phyloP scores from a whole-genome alignment of 2,113 vertebrate genomes.

The Corynorhinus townsendii region DNA sequence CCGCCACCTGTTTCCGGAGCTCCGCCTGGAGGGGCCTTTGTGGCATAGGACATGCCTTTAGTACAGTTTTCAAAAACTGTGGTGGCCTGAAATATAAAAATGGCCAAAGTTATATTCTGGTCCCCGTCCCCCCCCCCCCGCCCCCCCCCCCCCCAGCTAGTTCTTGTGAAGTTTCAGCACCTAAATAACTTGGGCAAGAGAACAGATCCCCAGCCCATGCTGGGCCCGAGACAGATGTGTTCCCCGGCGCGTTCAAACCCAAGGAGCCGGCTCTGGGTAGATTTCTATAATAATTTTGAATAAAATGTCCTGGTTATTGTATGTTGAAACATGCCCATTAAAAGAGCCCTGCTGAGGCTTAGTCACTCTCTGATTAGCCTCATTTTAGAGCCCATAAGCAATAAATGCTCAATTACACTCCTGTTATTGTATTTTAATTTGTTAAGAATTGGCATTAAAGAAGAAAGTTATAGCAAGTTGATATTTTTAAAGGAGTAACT shows the following conservation, averaged over 20 bases:
- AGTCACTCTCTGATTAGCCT: conserved; percentile 77
- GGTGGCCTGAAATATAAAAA: background rate
- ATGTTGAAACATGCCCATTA: conserved; percentile 54
- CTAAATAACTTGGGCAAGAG: background rate
- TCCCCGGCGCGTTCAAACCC: background rate
- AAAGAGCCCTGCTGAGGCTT: conserved; percentile 60
- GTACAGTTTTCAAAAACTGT: background rate
- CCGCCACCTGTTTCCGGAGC: background rate
- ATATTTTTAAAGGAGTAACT: conserved; percentile 56
- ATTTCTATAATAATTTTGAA: conserved; percentile 37
- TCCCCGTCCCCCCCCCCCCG: too few relatives aligned
- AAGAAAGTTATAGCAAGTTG: conserved; percentile 68
- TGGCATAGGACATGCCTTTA: background rate
- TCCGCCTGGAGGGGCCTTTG: accelerated
- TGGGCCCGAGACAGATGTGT: background rate
- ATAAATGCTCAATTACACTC: conserved; percentile 79
- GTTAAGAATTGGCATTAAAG: conserved; percentile 66
- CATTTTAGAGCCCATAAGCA: conserved; percentile 75
- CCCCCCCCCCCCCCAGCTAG: background rate
- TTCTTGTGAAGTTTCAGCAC: background rate
- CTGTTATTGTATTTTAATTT: conserved; percentile 82
- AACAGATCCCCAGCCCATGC: background rate
- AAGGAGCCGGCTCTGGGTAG: background rate
- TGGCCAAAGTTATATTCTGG: background rate
- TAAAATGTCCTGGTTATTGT: conserved; percentile 48